Evolutionary conservation across 1,140 invertebrate genomes (phyloP).

Genomic region (Zaprionus taronus): DNA sequence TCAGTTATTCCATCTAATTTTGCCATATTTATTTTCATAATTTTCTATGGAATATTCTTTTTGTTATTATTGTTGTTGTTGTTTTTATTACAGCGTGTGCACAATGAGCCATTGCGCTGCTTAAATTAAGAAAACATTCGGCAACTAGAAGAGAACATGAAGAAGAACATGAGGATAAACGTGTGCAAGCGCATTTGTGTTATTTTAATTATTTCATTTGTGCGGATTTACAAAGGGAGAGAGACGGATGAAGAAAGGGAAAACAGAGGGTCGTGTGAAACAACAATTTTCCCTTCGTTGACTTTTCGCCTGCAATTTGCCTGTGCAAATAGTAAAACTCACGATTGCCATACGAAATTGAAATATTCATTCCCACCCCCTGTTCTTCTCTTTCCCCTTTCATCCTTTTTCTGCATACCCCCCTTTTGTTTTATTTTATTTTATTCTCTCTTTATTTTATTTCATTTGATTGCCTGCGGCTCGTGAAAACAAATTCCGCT

Average conservation of each 20-base stretch:
- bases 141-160: slow-evolving; percentile 32
- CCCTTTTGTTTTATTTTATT: neutral
- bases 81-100: slow-evolving; percentile 26
- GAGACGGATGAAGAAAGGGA: neutral
- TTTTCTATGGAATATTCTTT: slow-evolving; percentile 14
- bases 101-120: slow-evolving; percentile 39
- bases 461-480: neutral
- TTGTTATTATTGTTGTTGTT: slow-evolving; percentile 9
- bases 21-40: slow-evolving; percentile 49
- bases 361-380: neutral
- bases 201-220: slow-evolving; percentile 61
- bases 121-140: slow-evolving; percentile 54
- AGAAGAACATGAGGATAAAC: neutral
- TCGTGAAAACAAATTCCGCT: neutral
- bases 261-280: slow-evolving; percentile 9
- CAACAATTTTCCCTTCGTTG: slow-evolving; percentile 15
- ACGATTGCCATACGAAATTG: slow-evolving; percentile 26
- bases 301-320: slow-evolving; percentile 28
- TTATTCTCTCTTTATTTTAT: neutral
- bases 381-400: too few relatives aligned
- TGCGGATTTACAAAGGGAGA: slow-evolving; percentile 20
- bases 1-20: slow-evolving; percentile 11
- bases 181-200: slow-evolving; percentile 34
- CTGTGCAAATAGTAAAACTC: slow-evolving; percentile 28
- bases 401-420: too few relatives aligned